Evolutionary conservation across 2,113 vertebrate genomes (phyloP), one percentile per base, ranked within the genome.

Genomic region (Bubo scandiacus): DNA sequence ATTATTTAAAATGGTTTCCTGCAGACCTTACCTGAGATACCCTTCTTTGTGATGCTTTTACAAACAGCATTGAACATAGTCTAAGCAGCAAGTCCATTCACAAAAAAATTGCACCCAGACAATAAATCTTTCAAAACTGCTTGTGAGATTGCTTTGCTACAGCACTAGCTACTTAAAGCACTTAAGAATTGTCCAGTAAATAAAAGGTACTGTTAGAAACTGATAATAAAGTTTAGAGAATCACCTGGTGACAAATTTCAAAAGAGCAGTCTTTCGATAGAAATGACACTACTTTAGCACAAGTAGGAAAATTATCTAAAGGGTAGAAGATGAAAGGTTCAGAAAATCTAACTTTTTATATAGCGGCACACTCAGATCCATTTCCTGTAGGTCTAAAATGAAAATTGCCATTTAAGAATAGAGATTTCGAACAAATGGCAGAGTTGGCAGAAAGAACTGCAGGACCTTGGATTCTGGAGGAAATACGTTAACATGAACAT

Each of bases 161-260:
- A 77, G 72, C n/a, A 80, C 40, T 81, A 70, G 38, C 70, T 92
- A 87, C 87, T 94, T 82, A 94, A 91, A 89, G 63, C 47, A 45
- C 67, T 47, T 47, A 91, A 86, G 87, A 88, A 92, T 63, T 89
- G 80, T 94, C 63, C 91, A 84, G 78, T 92, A 95, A 97, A 95
- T 87, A 94, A 95, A 96, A 95, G 51, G 14, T 68, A 47, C 42
- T 78, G 65, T 59, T 96, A 89, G 85, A 83, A 97, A 94, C 21
- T 38, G 43, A 59, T 95, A 92, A 94, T 90, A 93, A 97, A 96
- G n/a, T 96, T 97, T 93, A 72, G 73, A 94, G 80, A 97, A 94
- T 42, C 82, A 89, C 30, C 15, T 1, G 2, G 67, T 72, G 70
- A 92, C 42, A 91, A 82, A 92, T 95, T 95, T 86, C 81, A 75